phyloP scores from a whole-genome alignment of 2,888 invertebrate genomes.

The Scaptomyza caliginosa region DNA sequence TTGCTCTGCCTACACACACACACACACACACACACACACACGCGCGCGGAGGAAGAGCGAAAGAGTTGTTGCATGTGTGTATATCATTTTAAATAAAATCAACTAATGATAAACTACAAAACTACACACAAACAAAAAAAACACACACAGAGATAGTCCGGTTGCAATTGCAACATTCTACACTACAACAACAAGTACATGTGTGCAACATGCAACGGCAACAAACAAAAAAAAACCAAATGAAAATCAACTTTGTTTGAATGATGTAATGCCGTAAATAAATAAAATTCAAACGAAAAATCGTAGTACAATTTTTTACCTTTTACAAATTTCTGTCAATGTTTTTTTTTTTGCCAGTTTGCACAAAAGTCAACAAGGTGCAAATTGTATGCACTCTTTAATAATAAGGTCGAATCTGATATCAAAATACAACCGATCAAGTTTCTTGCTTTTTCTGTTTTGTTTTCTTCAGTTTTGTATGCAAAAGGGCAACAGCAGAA shows the following conservation, averaged over 20 bases:
- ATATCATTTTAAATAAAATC: too few relatives aligned
- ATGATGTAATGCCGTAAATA: conserved; percentile 47
- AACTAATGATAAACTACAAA: conserved; percentile 22
- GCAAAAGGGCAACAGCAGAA: neutral
- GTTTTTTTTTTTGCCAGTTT: conserved; percentile 11
- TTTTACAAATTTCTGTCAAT: conserved; percentile 20
- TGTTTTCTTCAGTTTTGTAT: neutral
- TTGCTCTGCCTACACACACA: conserved; percentile 47
- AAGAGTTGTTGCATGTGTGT: conserved; percentile 3
- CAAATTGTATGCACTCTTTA: neutral
- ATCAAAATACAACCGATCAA: neutral
- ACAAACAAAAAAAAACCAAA: neutral
- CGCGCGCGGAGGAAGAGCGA: too few relatives aligned
- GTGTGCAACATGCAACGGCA: conserved; percentile 16
- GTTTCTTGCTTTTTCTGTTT: neutral
- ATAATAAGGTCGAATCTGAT: neutral
- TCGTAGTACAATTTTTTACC: conserved; percentile 24
- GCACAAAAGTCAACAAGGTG: conserved; percentile 5
- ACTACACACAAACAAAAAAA: neutral
- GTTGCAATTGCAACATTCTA: conserved; percentile 38
- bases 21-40: neutral
- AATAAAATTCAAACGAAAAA: conserved; percentile 53
- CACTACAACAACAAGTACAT: conserved; percentile 6
- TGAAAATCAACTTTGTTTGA: conserved; percentile 16
- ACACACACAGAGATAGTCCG: conserved; percentile 6